Evolutionary conservation across 2,888 invertebrate species (phyloP).

Genomic region (Sarcophaga carnaria): DNA sequence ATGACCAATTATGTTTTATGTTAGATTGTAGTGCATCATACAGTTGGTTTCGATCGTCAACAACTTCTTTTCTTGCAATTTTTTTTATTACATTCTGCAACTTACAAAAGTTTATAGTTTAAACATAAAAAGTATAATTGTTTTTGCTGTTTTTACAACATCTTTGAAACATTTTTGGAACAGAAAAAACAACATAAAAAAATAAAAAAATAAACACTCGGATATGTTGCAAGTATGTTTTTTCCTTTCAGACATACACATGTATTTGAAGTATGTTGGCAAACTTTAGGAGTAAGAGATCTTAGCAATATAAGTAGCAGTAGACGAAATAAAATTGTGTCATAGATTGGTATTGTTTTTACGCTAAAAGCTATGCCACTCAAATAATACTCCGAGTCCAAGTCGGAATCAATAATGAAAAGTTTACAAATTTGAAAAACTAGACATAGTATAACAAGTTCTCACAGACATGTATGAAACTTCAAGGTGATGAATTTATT

Average conservation of each 20-base stretch:
- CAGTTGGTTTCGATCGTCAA: too few species aligned
- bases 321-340: neutral
- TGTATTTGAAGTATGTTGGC: slow-evolving; percentile 8
- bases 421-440: too few species aligned
- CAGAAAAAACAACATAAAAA: neutral
- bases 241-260: slow-evolving; percentile 35
- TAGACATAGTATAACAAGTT: too few species aligned
- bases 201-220: slow-evolving; percentile 6
- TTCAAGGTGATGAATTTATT: too few species aligned
- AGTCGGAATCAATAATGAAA: too few species aligned
- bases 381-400: too few species aligned
- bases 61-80: neutral
- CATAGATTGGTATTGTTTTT: too few species aligned
- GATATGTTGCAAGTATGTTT: slow-evolving; percentile 48
- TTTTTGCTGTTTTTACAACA: slow-evolving; percentile 26
- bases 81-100: neutral
- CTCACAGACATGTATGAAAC: too few species aligned
- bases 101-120: slow-evolving; percentile 11
- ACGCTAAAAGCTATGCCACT: too few species aligned
- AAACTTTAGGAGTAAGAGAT: neutral
- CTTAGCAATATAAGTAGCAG: neutral
- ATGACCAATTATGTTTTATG: too few species aligned
- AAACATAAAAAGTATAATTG: slow-evolving; percentile 52
- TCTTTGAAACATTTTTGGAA: slow-evolving; percentile 37
- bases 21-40: too few species aligned